Evolutionary conservation across 2,113 vertebrate genomes (phyloP), one percentile per base, ranked within the genome.

Genomic region (Diadophis punctatus): DNA sequence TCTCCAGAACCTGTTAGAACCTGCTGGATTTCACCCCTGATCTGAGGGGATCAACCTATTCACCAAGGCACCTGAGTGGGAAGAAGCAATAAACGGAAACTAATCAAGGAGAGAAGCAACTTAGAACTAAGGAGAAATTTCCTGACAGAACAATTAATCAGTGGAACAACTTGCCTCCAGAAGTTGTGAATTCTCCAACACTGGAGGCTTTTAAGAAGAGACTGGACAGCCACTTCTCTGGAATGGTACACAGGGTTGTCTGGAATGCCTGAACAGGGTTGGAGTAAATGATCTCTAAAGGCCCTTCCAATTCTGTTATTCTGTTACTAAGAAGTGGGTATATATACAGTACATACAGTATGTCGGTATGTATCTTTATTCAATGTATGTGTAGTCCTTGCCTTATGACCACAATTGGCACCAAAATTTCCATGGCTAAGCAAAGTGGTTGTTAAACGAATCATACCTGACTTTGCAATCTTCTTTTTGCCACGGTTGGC

Each of bases 191-290:
- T 16, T 4, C 12, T 68, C 60, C 60, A n/a, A n/a, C 27, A 16
- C 12, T 68, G 30, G 12, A 68, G 1, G 12, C 30, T 63, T 30
- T 30, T 27, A 27, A 60, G 58, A 63, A 30, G 55, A 56, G 55
- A 8, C 0, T 12, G 27, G 58, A 30, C 25, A 30, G 3, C 10
- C 27, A 30, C 0, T 63, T 63, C 0, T 30, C 58, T 63, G 3
- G 1, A 63, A 12, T 63, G 27, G 10, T 30, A 30, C 3, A 63
- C 25, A 27, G 25, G 2, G 8, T 27, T 27, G 56, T 27, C 56
- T 58, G 56, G 56, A 58, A 58, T 58, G 3, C 58, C 10, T 12
- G 27, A 30, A 4, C 58, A 63, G 58, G 58, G 10, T 63, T 63
- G 58, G 58, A 63, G 27, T 63, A 63, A 10, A 30, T 30, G 25